phyloP scores from a whole-genome alignment of 1,140 invertebrate genomes.

The Choristoneura fumiferana region DNA sequence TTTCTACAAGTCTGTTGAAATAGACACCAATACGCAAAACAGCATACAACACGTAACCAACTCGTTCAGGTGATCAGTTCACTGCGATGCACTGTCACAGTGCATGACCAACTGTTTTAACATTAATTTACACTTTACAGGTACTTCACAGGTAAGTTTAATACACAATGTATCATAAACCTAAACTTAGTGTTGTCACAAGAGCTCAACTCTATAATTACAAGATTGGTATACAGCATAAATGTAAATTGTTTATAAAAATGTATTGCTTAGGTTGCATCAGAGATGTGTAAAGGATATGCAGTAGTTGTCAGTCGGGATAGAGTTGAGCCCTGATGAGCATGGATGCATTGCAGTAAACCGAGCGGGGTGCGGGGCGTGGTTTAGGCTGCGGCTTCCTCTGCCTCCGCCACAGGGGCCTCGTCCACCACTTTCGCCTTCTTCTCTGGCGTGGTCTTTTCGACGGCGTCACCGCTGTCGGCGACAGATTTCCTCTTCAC shows the following conservation, averaged over 20 bases:
- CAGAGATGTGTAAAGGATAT: constrained; percentile 44
- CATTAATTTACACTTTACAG: constrained; percentile 76
- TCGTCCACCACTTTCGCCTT: constrained; percentile 85
- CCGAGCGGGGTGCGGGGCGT: constrained; percentile 44
- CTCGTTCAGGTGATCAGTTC: constrained; percentile 53
- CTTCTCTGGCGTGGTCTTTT: constrained; percentile 84
- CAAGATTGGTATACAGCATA: constrained; percentile 47
- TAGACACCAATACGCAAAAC: constrained; percentile 68
- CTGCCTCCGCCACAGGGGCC: constrained; percentile 78
- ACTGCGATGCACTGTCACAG: constrained; percentile 65
- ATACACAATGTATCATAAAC: constrained; percentile 71
- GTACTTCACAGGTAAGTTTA: constrained; percentile 74
- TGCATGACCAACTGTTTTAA: constrained; percentile 49
- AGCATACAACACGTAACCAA: constrained; percentile 64
- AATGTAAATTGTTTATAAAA: constrained; percentile 53
- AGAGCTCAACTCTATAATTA: constrained; percentile 63
- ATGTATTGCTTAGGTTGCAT: constrained; percentile 56
- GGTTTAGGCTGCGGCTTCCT: constrained; percentile 83
- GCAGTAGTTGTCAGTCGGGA: constrained; percentile 26
- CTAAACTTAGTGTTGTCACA: constrained; percentile 66
- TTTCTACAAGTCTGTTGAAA: constrained; percentile 51
- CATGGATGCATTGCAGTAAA: constrained; percentile 73
- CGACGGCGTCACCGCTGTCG: constrained; percentile 78
- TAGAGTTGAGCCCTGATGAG: constrained; percentile 69
- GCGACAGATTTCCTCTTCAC: constrained; percentile 86